Conservation (phyloP, 2,888 invertebrate genomes). For the Erannis defoliaria region DNA sequence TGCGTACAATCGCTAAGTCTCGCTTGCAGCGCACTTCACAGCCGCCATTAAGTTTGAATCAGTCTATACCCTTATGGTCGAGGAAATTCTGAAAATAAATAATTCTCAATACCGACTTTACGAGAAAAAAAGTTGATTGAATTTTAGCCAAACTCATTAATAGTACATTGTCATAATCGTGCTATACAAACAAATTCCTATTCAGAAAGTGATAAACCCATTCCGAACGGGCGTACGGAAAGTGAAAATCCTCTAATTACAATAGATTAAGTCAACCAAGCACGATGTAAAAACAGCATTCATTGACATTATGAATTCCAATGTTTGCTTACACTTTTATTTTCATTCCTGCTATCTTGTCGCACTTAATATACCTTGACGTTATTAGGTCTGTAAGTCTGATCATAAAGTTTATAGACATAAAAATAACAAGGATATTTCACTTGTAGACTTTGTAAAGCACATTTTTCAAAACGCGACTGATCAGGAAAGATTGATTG, state of each 20-base stretch:
- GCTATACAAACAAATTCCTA: conserved; percentile 25
- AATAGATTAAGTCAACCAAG: conserved; percentile 48
- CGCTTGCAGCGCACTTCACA: too few relatives aligned
- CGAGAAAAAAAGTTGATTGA: background rate
- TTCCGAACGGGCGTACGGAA: conserved; percentile 34
- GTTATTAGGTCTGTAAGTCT: conserved; percentile 5
- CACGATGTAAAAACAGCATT: conserved; percentile 48
- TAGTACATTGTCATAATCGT: background rate
- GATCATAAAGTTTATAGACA: conserved; percentile 3
- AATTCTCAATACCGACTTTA: background rate
- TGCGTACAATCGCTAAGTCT: too few relatives aligned
- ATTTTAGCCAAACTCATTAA: background rate
- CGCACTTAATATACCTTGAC: conserved; percentile 21
- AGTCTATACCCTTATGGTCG: too few relatives aligned
- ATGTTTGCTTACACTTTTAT: conserved; percentile 60
- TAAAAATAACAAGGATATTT: conserved; percentile 1
- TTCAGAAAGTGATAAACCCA: conserved; percentile 40
- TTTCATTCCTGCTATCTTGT: conserved; percentile 54
- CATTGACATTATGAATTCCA: conserved; percentile 57
- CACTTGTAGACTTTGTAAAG: background rate
- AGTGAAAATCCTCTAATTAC: conserved; percentile 54
- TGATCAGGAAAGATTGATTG: too few relatives aligned
- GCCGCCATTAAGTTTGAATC: too few relatives aligned
- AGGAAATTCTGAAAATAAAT: too few relatives aligned
- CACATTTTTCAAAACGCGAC: too few relatives aligned